Base-by-base conservation (phyloP, 2,797 vertebrate genomes). In the Onychomys arenicola region DNA sequence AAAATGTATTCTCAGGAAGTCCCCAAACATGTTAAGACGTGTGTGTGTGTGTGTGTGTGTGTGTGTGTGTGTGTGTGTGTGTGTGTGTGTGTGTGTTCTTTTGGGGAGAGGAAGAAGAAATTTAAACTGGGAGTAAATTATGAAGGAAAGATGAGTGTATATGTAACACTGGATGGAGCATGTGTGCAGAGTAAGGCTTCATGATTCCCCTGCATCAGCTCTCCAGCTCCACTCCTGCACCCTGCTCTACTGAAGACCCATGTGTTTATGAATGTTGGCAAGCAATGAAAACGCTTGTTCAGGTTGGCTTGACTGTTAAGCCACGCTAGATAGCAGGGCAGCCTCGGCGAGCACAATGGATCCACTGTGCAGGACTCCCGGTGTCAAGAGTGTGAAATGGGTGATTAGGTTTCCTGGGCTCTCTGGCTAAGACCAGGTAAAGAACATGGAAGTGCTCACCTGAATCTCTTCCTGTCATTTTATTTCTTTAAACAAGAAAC, bases 271-370 rank as follows among this genome's bases (percentile, higher is more conserved):
- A 95, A 97, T 73, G 59, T 43, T 85, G 90, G 67, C 43, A 92
- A 94, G 95, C 40, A 82, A 96, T 65, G 77, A 94, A 92, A 85
- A 93, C 2, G 29, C 95, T 94, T 67, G 84, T 80, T 89, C 90
- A 89, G 71, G 69, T 21, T 92, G 82, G 82, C 63, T 97, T 95
- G 95, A 85, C 95, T 52, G 94, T 92, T 95, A 96, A 93, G 55
- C 87, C 73, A 92, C 80, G 71, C 67, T 81, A 92, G 92, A 80
- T 92, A 94, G 32, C 78, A n/a, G 90, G 93, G 93, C 85, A 94
- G 93, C 49, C 23, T 85, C 75, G 49, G 59, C 84, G 78, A 96
- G 88, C 40, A 97, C 78, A 96, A 89, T 92, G 83, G 92, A 81
- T 76, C 96, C 90, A 90, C 82, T 96, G 88, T 94, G 65, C 82